Evolutionary conservation across 53 echinoderm and acorn worm species (phyloP), one percentile per base, ranked within the genome.

Genomic region (Luidia sarsii): DNA sequence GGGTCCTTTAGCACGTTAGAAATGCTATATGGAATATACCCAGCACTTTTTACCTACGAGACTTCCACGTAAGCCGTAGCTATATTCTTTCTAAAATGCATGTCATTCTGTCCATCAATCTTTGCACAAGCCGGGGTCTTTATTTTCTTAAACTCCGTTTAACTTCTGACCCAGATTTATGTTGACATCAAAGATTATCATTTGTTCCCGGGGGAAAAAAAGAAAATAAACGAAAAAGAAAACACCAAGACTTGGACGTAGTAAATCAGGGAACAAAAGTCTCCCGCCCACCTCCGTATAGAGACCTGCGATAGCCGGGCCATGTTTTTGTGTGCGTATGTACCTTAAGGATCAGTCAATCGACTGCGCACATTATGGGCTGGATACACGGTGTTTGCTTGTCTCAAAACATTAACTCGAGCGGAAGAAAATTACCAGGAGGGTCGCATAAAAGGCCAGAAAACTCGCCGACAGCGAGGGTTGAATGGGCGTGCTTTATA

Each of bases 331-430:
- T 15, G 22, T 54, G 34, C 21, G 51, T 72, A 72, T 72, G 72
- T 72, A 72, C 72, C 72, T 30, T 72, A 72, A 50, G 72, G 72
- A 72, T 72, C 35, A 72, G 72, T 28, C 23, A 72, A 72, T 56
- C 72, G 72, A 72, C 55, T 54, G 72, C 50, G 70, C 25, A 72
- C 56, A 72, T 72, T 72, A 50, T 21, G 56, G 56, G 72, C 51
- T 50, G 53, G 20, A 34, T 32, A 15, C 29, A 3, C 4, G 56
- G 32, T 55, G 39, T 72, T 72, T 72, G 57, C 72, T 38, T 32
- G 71, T 30, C 37, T 72, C 72, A 72, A 0, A 41, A 72, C 27
- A 72, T 55, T 39, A 72, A 72, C 33, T 52, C 72, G 56, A 72
- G 72, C 72, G 72, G 55, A 72, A 51, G 55, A 72, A 72, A 72